phyloP scores from a whole-genome alignment of 2,888 invertebrate species.

The Allygus modestus region DNA sequence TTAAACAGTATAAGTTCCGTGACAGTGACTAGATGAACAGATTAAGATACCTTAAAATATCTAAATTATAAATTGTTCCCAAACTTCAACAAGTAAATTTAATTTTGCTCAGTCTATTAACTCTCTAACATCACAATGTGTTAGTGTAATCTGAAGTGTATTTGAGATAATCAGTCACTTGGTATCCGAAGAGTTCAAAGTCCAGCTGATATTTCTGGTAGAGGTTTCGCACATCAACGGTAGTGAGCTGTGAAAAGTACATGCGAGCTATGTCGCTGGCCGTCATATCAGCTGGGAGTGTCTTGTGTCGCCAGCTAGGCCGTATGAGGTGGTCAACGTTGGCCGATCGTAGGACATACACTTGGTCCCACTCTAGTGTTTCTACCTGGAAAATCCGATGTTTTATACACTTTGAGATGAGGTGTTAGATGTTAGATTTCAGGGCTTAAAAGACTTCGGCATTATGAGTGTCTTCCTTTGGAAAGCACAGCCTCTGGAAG shows the following conservation, averaged over 20 bases:
- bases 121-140: background rate
- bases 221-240: slow-evolving; percentile 73
- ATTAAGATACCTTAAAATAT: too few relatives aligned
- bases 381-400: slow-evolving; percentile 74
- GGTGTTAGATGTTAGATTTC: too few relatives aligned
- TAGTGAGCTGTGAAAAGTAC: slow-evolving; percentile 75
- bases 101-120: background rate
- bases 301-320: slow-evolving; percentile 74
- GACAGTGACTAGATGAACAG: too few relatives aligned
- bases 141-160: slow-evolving; percentile 70
- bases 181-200: slow-evolving; percentile 77
- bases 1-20: too few relatives aligned
- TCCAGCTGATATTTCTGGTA: slow-evolving; percentile 76
- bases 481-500: too few relatives aligned
- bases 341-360: slow-evolving; percentile 74
- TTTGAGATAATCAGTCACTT: slow-evolving; percentile 72
- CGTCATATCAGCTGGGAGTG: slow-evolving; percentile 68
- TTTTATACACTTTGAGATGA: too few relatives aligned
- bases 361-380: slow-evolving; percentile 77
- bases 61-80: too few relatives aligned
- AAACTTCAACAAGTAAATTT: too few relatives aligned
- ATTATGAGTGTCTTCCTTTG: too few relatives aligned
- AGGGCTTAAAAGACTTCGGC: too few relatives aligned
- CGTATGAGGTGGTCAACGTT: slow-evolving; percentile 72
- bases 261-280: slow-evolving; percentile 71